Conservation (phyloP, 2,113 vertebrate genomes). For the Nanorana parkeri region DNA sequence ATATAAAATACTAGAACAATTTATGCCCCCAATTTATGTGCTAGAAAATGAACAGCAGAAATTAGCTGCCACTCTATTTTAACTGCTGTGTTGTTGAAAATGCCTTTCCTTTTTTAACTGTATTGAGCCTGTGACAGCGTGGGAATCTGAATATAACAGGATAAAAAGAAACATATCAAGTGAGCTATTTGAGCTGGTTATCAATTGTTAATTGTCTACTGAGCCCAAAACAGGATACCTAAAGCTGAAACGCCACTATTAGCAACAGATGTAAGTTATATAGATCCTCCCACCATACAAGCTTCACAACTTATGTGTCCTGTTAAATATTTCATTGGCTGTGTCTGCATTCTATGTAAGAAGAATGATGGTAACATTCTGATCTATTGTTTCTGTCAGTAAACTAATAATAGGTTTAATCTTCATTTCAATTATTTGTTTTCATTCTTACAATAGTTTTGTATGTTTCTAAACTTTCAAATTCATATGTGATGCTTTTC, state of each 20-base stretch:
- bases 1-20: no score
- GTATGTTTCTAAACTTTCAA: neutral
- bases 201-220: constrained; percentile 79
- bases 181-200: constrained; percentile 73
- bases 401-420: neutral
- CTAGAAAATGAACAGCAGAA: no score
- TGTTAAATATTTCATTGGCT: constrained; percentile 70
- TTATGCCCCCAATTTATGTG: no score
- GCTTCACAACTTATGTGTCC: constrained; percentile 55
- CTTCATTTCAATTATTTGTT: neutral
- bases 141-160: constrained; percentile 56
- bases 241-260: constrained; percentile 68
- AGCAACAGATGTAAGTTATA: constrained; percentile 71
- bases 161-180: constrained; percentile 63
- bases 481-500: no score
- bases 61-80: no score
- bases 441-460: neutral
- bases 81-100: constrained; percentile 64
- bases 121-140: constrained; percentile 60
- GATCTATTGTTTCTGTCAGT: neutral
- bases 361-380: neutral
- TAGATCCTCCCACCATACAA: constrained; percentile 62
- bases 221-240: constrained; percentile 77
- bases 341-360: neutral
- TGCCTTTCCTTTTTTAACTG: constrained; percentile 56